phyloP scores from a whole-genome alignment of 2,888 invertebrate genomes.

The Hyposoter dolosus region DNA sequence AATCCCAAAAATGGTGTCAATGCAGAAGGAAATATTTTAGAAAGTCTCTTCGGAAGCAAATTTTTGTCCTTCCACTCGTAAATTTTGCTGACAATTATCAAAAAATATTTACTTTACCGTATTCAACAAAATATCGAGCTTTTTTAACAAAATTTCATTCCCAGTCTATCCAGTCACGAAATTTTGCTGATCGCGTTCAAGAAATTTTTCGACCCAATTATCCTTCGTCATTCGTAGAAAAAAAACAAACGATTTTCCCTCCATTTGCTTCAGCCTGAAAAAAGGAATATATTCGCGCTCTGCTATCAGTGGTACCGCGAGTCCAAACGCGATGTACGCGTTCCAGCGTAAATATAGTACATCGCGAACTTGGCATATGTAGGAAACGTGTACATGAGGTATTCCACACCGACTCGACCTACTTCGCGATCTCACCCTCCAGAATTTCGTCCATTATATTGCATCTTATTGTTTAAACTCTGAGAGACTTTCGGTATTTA shows the following conservation, averaged over 20 bases:
- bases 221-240: not conserved
- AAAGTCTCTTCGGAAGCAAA: too few relatives aligned
- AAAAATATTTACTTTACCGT: too few relatives aligned
- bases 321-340: not conserved
- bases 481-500: conserved; percentile 17
- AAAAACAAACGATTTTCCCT: not conserved
- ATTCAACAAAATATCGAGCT: too few relatives aligned
- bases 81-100: too few relatives aligned
- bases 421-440: conserved; percentile 29
- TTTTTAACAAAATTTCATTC: too few relatives aligned
- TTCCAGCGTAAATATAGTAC: conserved; percentile 35
- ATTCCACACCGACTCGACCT: conserved; percentile 39
- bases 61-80: too few relatives aligned
- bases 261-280: not conserved
- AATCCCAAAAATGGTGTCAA: too few relatives aligned
- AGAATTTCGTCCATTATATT: conserved; percentile 35
- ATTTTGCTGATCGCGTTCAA: not conserved
- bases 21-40: too few relatives aligned
- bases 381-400: conserved; percentile 12
- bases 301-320: conserved; percentile 10
- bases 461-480: conserved; percentile 28
- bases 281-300: conserved; percentile 1
- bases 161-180: not conserved
- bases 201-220: not conserved
- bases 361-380: conserved; percentile 23